Evolutionary conservation across 2,113 vertebrate genomes (phyloP), one percentile per base, ranked within the genome.

Genomic region (Vimba vimba): DNA sequence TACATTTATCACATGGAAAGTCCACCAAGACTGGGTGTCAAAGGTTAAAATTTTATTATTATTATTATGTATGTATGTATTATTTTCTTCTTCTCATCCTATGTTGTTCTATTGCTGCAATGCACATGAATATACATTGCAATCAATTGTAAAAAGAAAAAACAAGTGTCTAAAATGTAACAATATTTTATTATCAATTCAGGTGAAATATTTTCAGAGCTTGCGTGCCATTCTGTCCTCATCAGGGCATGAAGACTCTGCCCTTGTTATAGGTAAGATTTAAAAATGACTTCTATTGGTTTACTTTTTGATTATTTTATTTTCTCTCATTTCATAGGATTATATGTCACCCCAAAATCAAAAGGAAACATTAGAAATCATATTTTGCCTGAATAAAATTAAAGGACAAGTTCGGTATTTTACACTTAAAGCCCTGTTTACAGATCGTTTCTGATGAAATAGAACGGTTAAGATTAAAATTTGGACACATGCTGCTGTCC

Each of bases 181-280:
- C 10, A 15, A 30, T 12, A 55, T 69, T 39, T 71, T 84, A 81
- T 6, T 91, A 66, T 88, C 12, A 88, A 89, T 94, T 92, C 86
- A 96, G 95, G 89, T 94, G 69, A 96, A 94, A 90, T 95, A 95
- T 91, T 95, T 93, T 33, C 86, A 93, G 55, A 92, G 91, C 59
- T 87, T 94, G 83, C 94, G 90, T 88, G 91, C 90, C 43, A 75
- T 95, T 76, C 91, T 96, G 89, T 96, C 94, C 73, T 89, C 94
- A 82, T 95, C 94, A 66, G 95, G 92, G 86, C 94, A 94, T 0
- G 89, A 95, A 45, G 82, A 85, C 1, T 92, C 93, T 0, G 94
- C 94, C 57, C 90, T 96, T 73, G 94, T 94, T 73, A 91, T 90
- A 88, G 93, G 95, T 93, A 94, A 92, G 57, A 73, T 78, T 11